Evolutionary conservation across 2,113 vertebrate genomes (phyloP).

Genomic region (Tonatia bakeri): DNA sequence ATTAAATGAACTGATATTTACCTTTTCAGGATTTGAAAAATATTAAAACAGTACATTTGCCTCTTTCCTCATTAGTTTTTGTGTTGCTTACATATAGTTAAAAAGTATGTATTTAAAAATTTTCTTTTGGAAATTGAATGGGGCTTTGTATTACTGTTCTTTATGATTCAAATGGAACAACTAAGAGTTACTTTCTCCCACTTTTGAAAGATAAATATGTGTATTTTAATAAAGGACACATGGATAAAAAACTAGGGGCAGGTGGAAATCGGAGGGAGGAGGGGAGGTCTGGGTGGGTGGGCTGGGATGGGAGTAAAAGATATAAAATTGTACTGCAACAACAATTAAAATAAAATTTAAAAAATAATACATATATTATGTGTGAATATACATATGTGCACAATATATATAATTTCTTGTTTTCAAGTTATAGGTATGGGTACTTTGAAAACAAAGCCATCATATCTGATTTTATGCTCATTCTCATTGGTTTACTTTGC

Average conservation of each 20-base stretch:
- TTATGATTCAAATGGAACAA: not conserved
- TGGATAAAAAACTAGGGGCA: no score
- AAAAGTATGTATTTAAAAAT: not conserved
- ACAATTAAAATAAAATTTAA: no score
- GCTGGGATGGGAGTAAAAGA: no score
- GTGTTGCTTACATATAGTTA: not conserved
- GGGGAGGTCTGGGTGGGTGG: no score
- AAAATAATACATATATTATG: not conserved
- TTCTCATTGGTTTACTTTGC: not conserved
- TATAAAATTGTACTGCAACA: no score
- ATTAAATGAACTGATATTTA: not conserved
- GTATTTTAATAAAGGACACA: not conserved
- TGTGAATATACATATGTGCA: not conserved
- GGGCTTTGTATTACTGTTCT: not conserved
- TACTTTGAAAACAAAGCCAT: no score
- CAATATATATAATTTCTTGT: not conserved
- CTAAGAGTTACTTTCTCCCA: not conserved
- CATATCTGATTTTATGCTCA: not conserved
- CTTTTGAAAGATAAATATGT: not conserved
- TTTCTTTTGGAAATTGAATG: not conserved
- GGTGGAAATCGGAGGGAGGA: no score
- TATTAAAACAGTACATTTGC: not conserved
- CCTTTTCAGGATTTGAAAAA: not conserved
- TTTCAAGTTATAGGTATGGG: not conserved
- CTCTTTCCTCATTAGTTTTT: not conserved